Evolutionary conservation across 2,113 vertebrate genomes (phyloP).

Genomic region (Anseranas semipalmata): DNA sequence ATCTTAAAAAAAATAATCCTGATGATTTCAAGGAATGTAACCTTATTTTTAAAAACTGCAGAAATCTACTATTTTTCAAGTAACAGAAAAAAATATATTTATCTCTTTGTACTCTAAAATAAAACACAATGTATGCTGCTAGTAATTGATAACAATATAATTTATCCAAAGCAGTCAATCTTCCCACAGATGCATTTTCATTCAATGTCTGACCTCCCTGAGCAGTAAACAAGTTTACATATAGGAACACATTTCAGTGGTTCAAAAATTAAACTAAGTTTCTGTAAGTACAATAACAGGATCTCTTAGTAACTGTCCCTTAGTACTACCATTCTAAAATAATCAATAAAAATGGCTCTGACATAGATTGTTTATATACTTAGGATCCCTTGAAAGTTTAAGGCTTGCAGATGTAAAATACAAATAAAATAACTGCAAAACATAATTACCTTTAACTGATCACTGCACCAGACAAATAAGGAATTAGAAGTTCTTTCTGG

Average conservation of each 20-base stretch:
- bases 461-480: background rate
- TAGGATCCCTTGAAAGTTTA: constrained; percentile 59
- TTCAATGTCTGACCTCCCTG: constrained; percentile 3
- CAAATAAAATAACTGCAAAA: constrained; percentile 44
- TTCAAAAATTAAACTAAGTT: constrained; percentile 73
- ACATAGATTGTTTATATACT: constrained; percentile 59
- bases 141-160: background rate
- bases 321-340: constrained; percentile 3
- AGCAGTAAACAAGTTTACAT: constrained; percentile 64
- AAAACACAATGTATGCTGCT: background rate
- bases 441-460: constrained; percentile 22
- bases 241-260: constrained; percentile 49
- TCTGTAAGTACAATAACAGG: constrained; percentile 56
- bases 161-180: constrained; percentile 30
- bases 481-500: constrained; percentile 6
- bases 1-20: background rate
- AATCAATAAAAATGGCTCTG: constrained; percentile 72
- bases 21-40: background rate
- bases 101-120: background rate
- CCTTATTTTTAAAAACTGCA: background rate
- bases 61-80: background rate
- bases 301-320: constrained; percentile 48
- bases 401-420: constrained; percentile 54
- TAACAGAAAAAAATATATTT: background rate
- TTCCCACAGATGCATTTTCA: constrained; percentile 45